Conservation (phyloP, 1,140 invertebrate genomes). For the Penaeus chinensis region DNA sequence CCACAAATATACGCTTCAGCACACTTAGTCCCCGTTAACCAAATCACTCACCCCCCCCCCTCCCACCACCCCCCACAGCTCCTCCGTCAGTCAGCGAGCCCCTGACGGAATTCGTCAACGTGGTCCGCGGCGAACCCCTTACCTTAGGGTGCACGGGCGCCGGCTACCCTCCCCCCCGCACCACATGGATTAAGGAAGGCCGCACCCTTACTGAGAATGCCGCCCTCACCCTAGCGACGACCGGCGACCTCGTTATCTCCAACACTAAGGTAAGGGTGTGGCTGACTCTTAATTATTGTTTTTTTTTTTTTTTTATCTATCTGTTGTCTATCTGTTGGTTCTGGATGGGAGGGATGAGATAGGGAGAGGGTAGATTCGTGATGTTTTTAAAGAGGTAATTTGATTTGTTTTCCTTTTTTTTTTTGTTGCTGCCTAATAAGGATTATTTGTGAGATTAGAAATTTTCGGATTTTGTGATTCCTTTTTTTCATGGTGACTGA, state of each 20-base stretch:
- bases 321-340: no score
- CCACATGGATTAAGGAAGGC: slow-evolving; percentile 67
- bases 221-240: slow-evolving; percentile 10
- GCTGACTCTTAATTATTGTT: background rate
- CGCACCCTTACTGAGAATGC: slow-evolving; percentile 36
- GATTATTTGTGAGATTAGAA: no score
- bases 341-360: no score
- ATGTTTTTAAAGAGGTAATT: no score
- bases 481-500: no score
- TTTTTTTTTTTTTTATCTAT: background rate
- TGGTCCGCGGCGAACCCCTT: slow-evolving; percentile 59
- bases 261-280: slow-evolving; percentile 33
- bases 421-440: no score
- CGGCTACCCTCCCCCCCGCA: slow-evolving; percentile 66
- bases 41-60: no score
- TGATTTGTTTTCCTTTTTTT: no score
- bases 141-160: slow-evolving; percentile 61
- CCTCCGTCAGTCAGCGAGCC: slow-evolving; percentile 39
- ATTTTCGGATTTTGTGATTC: no score
- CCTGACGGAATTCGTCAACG: slow-evolving; percentile 30
- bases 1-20: background rate
- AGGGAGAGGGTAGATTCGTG: no score
- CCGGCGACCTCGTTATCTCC: slow-evolving; percentile 39
- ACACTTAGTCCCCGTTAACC: background rate
- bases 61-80: slow-evolving; percentile 17